Evolutionary conservation across 2,888 invertebrate species (phyloP).

Genomic region (Adelognathus sp.): DNA sequence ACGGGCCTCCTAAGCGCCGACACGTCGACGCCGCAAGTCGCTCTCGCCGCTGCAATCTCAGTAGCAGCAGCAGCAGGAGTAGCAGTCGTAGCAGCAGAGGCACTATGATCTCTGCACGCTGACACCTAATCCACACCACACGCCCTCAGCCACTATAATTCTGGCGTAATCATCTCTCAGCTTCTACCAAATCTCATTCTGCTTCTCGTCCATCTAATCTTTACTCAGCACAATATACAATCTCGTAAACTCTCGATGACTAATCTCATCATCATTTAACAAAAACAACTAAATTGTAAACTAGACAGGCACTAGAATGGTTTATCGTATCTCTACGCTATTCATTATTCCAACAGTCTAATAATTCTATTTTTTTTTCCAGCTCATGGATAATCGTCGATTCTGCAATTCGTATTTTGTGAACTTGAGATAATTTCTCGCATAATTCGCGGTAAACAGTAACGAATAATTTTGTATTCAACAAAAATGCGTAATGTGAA

Average conservation of each 20-base stretch:
- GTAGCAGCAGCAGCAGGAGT: conserved; percentile 55
- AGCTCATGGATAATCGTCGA: not conserved
- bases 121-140: conserved; percentile 79
- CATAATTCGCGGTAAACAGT: no score
- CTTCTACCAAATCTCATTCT: conserved; percentile 25
- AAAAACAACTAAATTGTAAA: not conserved
- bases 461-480: no score
- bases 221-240: not conserved
- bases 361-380: not conserved
- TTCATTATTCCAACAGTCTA: not conserved
- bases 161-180: conserved; percentile 46
- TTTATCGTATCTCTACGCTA: not conserved
- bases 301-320: not conserved
- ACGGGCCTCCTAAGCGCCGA: conserved; percentile 65
- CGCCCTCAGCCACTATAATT: conserved; percentile 76
- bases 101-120: conserved; percentile 74
- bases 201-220: conserved; percentile 1
- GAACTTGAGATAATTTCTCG: no score
- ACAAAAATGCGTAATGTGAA: no score
- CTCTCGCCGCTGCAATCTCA: conserved; percentile 67
- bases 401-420: not conserved
- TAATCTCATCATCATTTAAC: not conserved
- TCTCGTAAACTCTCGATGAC: not conserved
- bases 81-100: conserved; percentile 64
- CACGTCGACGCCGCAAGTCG: conserved; percentile 67